phyloP scores from a whole-genome alignment of 2,888 invertebrate genomes.

The Ennomos fuscantarius region DNA sequence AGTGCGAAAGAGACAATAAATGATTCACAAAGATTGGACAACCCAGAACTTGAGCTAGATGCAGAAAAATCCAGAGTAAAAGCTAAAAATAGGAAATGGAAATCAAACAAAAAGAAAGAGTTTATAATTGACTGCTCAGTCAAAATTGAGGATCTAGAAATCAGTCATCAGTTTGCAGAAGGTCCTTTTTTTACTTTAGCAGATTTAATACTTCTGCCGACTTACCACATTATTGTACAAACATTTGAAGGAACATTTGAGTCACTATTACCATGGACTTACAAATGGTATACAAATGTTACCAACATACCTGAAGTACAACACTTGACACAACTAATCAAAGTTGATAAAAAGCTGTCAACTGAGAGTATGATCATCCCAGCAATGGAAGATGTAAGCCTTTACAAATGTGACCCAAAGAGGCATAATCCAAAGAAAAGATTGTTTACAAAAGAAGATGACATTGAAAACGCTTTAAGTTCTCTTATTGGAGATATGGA shows the following conservation, averaged over 20 bases:
- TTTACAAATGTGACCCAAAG: slow-evolving; percentile 92
- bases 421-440: slow-evolving; percentile 90
- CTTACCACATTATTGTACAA: slow-evolving; percentile 86
- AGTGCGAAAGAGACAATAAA: slow-evolving; percentile 16
- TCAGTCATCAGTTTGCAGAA: slow-evolving; percentile 92
- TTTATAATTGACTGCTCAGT: slow-evolving; percentile 69
- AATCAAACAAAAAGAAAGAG: slow-evolving; percentile 70
- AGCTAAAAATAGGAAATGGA: slow-evolving; percentile 78
- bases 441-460: slow-evolving; percentile 90
- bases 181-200: slow-evolving; percentile 93
- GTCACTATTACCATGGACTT: slow-evolving; percentile 85
- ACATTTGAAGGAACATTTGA: slow-evolving; percentile 65
- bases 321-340: slow-evolving; percentile 26
- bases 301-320: slow-evolving; percentile 52
- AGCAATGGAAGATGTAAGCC: slow-evolving; percentile 84
- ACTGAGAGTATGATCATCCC: slow-evolving; percentile 68
- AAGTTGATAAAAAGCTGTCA: slow-evolving; percentile 14
- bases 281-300: slow-evolving; percentile 86
- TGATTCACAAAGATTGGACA: slow-evolving; percentile 3
- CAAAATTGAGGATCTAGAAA: slow-evolving; percentile 78
- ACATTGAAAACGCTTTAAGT: slow-evolving; percentile 87
- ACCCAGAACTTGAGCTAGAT: background rate
- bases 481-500: slow-evolving; percentile 72
- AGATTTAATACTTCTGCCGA: slow-evolving; percentile 92
- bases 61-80: slow-evolving; percentile 48